A percentile compares a stretch with the other conserved stretches of the same genome.
Evolutionary conservation across 2,113 vertebrate species (phyloP).

Genomic region (Oceanodroma tethys): DNA sequence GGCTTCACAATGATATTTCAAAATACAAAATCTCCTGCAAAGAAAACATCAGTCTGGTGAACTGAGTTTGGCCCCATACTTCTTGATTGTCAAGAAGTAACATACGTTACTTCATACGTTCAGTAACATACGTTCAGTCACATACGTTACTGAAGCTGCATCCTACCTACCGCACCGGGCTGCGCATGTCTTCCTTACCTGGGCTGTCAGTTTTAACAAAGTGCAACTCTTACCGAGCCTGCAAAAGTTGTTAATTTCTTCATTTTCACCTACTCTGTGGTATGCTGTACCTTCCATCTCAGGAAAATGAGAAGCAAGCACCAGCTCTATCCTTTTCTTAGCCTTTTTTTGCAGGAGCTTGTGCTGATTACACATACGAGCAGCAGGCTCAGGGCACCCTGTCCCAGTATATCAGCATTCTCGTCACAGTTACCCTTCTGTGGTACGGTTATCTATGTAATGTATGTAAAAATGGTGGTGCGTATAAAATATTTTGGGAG

Average conservation of each 20-base stretch:
- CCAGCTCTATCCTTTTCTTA: background rate
- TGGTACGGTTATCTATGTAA: background rate
- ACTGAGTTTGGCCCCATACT: background rate
- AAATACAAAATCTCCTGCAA: background rate
- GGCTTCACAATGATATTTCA: background rate
- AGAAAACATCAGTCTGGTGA: background rate
- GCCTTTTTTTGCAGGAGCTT: background rate
- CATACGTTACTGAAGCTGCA: fast-evolving
- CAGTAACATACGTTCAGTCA: no score
- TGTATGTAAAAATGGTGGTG: background rate
- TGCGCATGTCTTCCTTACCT: background rate
- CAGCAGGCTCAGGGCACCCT: background rate
- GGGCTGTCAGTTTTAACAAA: background rate
- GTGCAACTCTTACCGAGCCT: background rate
- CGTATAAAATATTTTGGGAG: background rate
- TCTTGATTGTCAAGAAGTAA: no score
- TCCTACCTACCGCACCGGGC: fast-evolving
- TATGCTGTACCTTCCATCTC: fast-evolving
- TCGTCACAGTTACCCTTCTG: background rate
- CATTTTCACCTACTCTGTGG: background rate
- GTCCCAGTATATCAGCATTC: background rate
- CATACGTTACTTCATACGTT: no score
- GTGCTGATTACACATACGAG: fast-evolving
- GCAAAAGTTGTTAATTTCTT: background rate
- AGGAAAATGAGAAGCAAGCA: background rate